Conservation (phyloP, 2,888 invertebrate genomes). For the Lasioglossum marginatum region DNA sequence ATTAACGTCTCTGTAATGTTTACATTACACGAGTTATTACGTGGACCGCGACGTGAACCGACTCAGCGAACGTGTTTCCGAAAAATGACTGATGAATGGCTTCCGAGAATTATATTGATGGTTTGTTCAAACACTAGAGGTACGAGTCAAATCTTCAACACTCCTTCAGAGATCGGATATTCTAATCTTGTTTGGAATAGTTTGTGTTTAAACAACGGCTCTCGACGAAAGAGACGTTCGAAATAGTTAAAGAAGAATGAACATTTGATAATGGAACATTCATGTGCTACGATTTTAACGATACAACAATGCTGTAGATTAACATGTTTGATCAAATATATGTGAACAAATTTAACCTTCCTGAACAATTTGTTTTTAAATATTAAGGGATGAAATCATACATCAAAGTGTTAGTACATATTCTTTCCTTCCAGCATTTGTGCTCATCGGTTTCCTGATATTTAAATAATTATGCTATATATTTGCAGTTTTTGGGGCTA, state of each 20-base stretch:
- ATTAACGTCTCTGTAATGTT: constrained; percentile 47
- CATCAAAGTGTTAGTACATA: too few species aligned
- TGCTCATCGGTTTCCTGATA: too few species aligned
- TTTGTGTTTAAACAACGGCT: neutral
- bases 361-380: too few species aligned
- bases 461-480: too few species aligned
- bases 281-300: too few species aligned
- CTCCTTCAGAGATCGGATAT: neutral
- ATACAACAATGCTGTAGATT: too few species aligned
- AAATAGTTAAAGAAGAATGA: neutral
- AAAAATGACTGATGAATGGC: constrained; percentile 35
- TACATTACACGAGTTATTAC: constrained; percentile 44
- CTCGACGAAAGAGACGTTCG: neutral
- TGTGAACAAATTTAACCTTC: too few species aligned
- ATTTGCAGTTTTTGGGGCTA: too few species aligned
- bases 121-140: neutral
- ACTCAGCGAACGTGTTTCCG: constrained; percentile 19
- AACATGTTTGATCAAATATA: too few species aligned
- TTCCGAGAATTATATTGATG: constrained; percentile 4
- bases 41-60: constrained; percentile 4
- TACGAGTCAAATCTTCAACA: neutral
- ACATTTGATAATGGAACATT: too few species aligned
- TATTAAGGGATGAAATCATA: too few species aligned
- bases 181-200: neutral
- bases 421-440: too few species aligned